phyloP scores from a whole-genome alignment of 2,888 invertebrate species.

The Eupelmus urozonus region DNA sequence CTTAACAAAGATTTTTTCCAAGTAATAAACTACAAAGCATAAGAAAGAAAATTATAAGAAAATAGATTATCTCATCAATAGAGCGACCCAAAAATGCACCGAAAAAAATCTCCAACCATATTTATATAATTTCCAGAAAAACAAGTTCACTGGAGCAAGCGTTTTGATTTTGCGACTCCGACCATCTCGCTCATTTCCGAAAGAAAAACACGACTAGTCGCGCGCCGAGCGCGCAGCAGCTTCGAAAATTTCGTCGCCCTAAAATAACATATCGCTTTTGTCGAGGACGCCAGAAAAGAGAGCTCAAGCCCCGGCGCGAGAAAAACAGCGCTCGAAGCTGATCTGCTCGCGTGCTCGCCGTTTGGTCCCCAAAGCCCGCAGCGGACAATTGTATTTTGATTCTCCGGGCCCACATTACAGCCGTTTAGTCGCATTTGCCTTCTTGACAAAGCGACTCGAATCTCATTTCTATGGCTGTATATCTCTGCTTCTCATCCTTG shows the following conservation, averaged over 20 bases:
- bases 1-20: not conserved
- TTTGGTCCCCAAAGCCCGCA: conserved; percentile 6
- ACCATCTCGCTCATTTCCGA: not conserved
- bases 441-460: conserved; percentile 76
- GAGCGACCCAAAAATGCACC: not conserved
- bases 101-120: not conserved
- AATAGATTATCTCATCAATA: conserved; percentile 40
- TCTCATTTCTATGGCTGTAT: too few relatives aligned
- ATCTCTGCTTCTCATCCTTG: conserved; percentile 45
- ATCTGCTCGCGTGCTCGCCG: too few relatives aligned
- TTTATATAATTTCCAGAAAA: conserved; percentile 16
- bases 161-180: conserved; percentile 58
- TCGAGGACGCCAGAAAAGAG: not conserved
- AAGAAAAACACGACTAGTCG: conserved; percentile 47
- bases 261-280: conserved; percentile 60
- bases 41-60: conserved; percentile 24
- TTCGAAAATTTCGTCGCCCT: conserved; percentile 46
- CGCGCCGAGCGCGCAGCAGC: conserved; percentile 4
- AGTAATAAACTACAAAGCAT: too few relatives aligned
- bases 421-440: conserved; percentile 75
- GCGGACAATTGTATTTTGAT: conserved; percentile 73
- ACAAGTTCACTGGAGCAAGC: conserved; percentile 26
- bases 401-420: conserved; percentile 70
- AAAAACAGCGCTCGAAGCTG: not conserved
- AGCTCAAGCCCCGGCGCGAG: not conserved